Evolutionary conservation across 2,113 vertebrate genomes (phyloP).

Genomic region (Rhombomys opimus): DNA sequence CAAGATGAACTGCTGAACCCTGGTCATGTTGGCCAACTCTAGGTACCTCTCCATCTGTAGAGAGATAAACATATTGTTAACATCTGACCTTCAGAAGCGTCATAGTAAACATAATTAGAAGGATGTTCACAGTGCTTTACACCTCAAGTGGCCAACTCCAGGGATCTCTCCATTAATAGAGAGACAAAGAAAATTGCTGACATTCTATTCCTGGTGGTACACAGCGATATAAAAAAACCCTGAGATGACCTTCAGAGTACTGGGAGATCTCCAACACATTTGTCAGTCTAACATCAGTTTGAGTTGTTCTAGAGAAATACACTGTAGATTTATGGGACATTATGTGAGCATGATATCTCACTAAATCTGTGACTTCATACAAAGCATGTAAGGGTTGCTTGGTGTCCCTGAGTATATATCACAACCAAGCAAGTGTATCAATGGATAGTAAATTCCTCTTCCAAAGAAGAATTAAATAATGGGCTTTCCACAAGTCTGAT

Average conservation of each 20-base stretch:
- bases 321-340: neutral
- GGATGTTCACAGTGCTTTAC: neutral
- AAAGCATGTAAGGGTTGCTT: neutral
- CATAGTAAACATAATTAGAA: neutral
- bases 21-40: slow-evolving; percentile 16
- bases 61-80: neutral
- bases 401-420: neutral
- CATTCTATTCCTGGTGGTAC: neutral
- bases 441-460: neutral
- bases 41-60: neutral
- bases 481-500: neutral
- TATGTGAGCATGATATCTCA: neutral
- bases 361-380: neutral
- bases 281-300: neutral
- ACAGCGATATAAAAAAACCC: neutral
- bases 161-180: neutral
- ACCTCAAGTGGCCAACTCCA: neutral
- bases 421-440: neutral
- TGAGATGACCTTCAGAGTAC: neutral
- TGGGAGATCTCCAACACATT: neutral
- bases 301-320: neutral
- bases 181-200: neutral
- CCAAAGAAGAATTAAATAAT: neutral
- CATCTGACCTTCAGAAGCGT: neutral
- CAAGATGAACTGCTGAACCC: slow-evolving; percentile 61